Conservation (phyloP, 1,140 invertebrate genomes). For the Apis laboriosa region DNA sequence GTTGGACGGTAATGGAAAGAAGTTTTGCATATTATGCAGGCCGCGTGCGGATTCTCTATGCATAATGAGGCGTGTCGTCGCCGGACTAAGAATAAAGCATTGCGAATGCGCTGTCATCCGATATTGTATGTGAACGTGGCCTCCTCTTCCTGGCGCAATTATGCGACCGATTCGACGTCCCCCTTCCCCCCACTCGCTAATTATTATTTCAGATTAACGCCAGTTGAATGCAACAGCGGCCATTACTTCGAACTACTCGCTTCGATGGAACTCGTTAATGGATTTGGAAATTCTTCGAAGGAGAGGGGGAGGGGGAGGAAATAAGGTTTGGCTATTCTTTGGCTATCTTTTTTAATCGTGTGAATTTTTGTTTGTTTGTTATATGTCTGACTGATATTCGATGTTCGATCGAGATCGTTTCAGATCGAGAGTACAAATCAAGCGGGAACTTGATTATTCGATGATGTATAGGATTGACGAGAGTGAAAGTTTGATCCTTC, state of each 20-base stretch:
- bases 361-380: no score
- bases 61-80: constrained; percentile 76
- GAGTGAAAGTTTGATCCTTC: no score
- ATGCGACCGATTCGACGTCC: constrained; percentile 39
- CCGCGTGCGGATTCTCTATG: constrained; percentile 77
- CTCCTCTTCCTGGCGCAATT: constrained; percentile 59
- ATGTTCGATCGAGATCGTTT: no score
- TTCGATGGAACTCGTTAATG: constrained; percentile 4
- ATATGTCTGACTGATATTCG: no score
- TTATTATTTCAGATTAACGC: constrained; percentile 44
- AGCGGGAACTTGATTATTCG: no score
- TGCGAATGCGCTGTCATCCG: constrained; percentile 62
- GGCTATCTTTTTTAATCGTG: no score
- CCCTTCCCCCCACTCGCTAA: constrained; percentile 16
- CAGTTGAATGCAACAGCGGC: neutral
- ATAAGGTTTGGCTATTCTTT: no score
- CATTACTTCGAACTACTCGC: no score
- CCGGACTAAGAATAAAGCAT: constrained; percentile 75
- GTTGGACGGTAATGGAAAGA: constrained; percentile 72
- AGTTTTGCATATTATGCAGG: constrained; percentile 77
- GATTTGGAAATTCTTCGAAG: no score
- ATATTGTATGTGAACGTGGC: constrained; percentile 59
- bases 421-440: no score
- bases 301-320: no score
- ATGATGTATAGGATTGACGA: no score